These are phyloP conservation scores for Diorhabda carinulata DNA, from an alignment of 1,140 invertebrate species.

Conservation along the genomic window DNA sequence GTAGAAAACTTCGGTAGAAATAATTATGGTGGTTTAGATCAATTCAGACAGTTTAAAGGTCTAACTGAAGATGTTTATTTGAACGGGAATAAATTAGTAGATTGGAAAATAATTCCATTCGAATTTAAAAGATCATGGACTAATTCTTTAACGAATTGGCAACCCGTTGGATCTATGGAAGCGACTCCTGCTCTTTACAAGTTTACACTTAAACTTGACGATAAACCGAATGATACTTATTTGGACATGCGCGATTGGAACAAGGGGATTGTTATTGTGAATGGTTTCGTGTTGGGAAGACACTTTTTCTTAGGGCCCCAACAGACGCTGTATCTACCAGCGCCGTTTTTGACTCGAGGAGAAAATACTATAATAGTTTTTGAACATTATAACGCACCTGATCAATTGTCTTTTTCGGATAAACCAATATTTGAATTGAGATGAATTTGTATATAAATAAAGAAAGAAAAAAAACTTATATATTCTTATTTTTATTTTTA, in stretches of 20 bases:
- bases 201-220: conserved; percentile 31
- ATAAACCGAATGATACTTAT: conserved; percentile 34
- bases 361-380: conserved; percentile 50
- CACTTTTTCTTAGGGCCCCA: conserved; percentile 57
- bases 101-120: conserved; percentile 54
- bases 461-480: no score
- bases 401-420: conserved; percentile 28
- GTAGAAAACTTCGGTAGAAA: conserved; percentile 60
- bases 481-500: no score
- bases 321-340: conserved; percentile 58
- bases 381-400: conserved; percentile 41
- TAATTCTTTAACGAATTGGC: conserved; percentile 28
- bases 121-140: conserved; percentile 53
- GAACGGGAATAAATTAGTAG: conserved; percentile 44
- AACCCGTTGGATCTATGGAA: conserved; percentile 8
- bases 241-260: conserved; percentile 50
- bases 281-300: conserved; percentile 63
- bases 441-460: no score
- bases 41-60: conserved; percentile 52
- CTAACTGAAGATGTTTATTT: conserved; percentile 48
- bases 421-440: conserved; percentile 32
- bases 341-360: conserved; percentile 51
- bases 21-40: conserved; percentile 52
- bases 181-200: conserved; percentile 40
- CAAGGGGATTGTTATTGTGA: conserved; percentile 61